Conservation (phyloP, 2,888 invertebrate species). For the Eulithis prunata region DNA sequence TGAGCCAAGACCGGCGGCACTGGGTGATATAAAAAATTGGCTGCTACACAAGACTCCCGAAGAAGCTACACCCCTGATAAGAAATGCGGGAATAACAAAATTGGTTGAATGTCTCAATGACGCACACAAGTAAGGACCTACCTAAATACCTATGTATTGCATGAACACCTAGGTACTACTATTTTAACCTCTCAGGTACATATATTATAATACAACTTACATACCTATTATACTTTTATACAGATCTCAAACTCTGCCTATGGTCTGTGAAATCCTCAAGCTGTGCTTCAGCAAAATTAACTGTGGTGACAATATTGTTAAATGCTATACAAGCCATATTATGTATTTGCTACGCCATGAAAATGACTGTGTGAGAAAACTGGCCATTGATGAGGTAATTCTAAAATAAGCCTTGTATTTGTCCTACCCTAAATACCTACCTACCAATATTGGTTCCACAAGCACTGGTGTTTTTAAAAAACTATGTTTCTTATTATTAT, state of each 20-base stretch:
- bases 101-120: slow-evolving; percentile 87
- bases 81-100: slow-evolving; percentile 80
- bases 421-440: not conserved
- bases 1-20: slow-evolving; percentile 54
- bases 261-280: slow-evolving; percentile 53
- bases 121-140: slow-evolving; percentile 57
- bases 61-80: slow-evolving; percentile 59
- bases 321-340: slow-evolving; percentile 84
- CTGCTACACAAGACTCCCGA: slow-evolving; percentile 59
- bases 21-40: slow-evolving; percentile 71
- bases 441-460: not conserved
- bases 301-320: slow-evolving; percentile 82
- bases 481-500: not conserved
- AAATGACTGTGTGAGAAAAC: slow-evolving; percentile 84
- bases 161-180: no score
- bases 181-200: no score
- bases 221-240: slow-evolving; percentile 9
- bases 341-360: slow-evolving; percentile 87
- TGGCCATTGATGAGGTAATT: slow-evolving; percentile 86
- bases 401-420: not conserved
- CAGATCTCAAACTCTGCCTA: slow-evolving; percentile 45
- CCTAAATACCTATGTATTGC: not conserved
- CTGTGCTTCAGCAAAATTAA: slow-evolving; percentile 83
- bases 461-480: not conserved
- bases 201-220: no score